Conservation (phyloP, 2,797 vertebrate genomes). For the Gadopsis bispinosus region DNA sequence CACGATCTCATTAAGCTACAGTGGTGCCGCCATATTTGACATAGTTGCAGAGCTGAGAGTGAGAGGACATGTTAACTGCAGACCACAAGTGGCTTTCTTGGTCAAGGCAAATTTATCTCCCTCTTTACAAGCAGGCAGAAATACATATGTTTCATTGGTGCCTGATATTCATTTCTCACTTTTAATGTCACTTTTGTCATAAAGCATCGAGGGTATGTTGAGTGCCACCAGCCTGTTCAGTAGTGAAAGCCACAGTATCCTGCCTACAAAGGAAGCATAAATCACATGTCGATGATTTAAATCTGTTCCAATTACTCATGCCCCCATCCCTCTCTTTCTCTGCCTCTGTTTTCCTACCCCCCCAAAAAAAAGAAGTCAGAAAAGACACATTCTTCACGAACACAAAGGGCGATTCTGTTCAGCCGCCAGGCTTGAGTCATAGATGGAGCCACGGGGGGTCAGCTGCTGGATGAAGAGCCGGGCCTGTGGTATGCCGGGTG, state of each 20-base stretch:
- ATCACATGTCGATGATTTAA: conserved; percentile 62
- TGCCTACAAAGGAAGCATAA: conserved; percentile 52
- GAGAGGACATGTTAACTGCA: conserved; percentile 6
- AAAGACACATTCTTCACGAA: conserved; percentile 76
- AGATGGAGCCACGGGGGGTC: conserved; percentile 67
- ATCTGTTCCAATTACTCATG: conserved; percentile 58
- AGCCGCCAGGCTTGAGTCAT: conserved; percentile 74
- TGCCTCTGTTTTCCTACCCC: conserved; percentile 49
- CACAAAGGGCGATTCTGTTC: conserved; percentile 82
- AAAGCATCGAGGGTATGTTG: neutral
- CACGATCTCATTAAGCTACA: conserved; percentile 29
- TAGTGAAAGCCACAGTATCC: conserved; percentile 18
- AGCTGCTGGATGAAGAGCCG: conserved; percentile 62
- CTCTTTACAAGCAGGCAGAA: neutral
- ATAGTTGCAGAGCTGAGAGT: conserved; percentile 5
- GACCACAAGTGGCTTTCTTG: conserved; percentile 1
- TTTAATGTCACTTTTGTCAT: neutral
- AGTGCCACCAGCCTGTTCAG: conserved; percentile 11
- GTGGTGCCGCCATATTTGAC: conserved; percentile 17
- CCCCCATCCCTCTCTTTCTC: conserved; percentile 50
- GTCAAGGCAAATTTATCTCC: neutral
- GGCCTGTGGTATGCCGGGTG: conserved; percentile 57
- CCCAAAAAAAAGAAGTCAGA: conserved; percentile 54
- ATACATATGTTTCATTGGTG: neutral
- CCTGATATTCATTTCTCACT: conserved; percentile 11